Evolutionary conservation across 2,113 vertebrate species (phyloP), one percentile per base, ranked within the genome.

Genomic region (Gobius niger): DNA sequence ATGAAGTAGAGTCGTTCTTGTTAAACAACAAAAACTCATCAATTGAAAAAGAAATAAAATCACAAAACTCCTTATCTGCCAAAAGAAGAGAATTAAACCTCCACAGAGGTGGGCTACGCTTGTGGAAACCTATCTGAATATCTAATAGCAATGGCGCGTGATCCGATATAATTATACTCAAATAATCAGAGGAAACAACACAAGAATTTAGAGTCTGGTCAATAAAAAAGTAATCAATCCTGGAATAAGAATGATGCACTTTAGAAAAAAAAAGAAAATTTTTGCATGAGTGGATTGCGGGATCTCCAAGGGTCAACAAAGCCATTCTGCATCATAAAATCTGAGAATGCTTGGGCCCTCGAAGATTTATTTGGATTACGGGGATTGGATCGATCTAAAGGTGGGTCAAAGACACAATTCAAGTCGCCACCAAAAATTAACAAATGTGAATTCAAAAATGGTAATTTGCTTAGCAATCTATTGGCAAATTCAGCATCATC

Each of bases 271-370:
- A 73, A 47, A 7, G 41, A 74, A 0, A 10, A n/a, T 56, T 44
- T 44, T 49, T 49, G 52, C 3, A 11, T 7, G 0, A 44, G 10
- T 1, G 60, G 60, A 4, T 68, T 64, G 3, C 44, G 34, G 11
- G 4, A 44, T 50, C 65, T 75, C 65, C 72, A 75, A 0, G 59
- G 50, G 11, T 75, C 73, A 69, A 24, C 2, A 24, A 60, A 7
- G 15, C 47, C 67, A 2, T 67, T 71, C 2, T 13, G 44, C 0
- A 6, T 51, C 73, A 68, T 51, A 44, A 69, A 69, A 50, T 75
- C 73, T n/a, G 52, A 56, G 0, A 61, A 68, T 44, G 40, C 9
- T 44, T 51, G 47, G n/a, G 66, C 13, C 73, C 65, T 63, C 8
- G 9, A 11, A 49, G 15, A 73, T 14, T 9, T 53, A 53, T 8